Base-by-base conservation (phyloP, 2,888 invertebrate genomes). In the Hydroisotoma schaefferi region DNA sequence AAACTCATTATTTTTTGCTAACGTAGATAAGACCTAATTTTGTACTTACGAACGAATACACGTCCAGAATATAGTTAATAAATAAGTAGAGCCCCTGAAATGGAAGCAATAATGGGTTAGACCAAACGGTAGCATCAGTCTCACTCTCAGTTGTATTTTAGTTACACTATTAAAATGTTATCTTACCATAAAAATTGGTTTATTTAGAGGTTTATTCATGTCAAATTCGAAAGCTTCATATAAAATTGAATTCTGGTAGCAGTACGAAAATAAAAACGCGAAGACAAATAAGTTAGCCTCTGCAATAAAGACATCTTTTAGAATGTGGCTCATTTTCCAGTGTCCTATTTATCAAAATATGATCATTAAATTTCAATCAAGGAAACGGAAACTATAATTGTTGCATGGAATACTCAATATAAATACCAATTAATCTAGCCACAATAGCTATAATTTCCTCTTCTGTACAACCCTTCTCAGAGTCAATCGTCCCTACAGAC, bases 271-370 rank as follows among this genome's bases (percentile, higher is more conserved):
- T 15, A 54, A 40, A 12, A 48, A 3, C 37, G 54, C 53, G 15
- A 61, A 57, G 12, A 53, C 6, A 26, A 52, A 38, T 4, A 57
- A 15, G 33, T 22, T 20, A 1, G 26, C 27, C 12, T 38, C 5
- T 1, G 54, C 54, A 12, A 57, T 15, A 29, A 61, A 15, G 2
- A 61, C n/a, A 22, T 61, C 49, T 18, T 33, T 29, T 0, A 57
- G 6, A 1, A 38, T 15, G 15, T 57, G 54, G 1, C 54, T 54
- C 1, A 53, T n/a, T 26, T 40, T 40, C 61, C 61, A 61, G 18
- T 61, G 48, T 2, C 61, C 57, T 48, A 61, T 61, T 20, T 48
- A n/a, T n/a, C n/a, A n/a, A n/a, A n/a, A n/a, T n/a, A n/a, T n/a
- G n/a, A n/a, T n/a, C n/a, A n/a, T n/a, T n/a, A n/a, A n/a, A n/a